Evolutionary conservation across 2,113 vertebrate species (phyloP).

Genomic region (Eurystomus gularis): DNA sequence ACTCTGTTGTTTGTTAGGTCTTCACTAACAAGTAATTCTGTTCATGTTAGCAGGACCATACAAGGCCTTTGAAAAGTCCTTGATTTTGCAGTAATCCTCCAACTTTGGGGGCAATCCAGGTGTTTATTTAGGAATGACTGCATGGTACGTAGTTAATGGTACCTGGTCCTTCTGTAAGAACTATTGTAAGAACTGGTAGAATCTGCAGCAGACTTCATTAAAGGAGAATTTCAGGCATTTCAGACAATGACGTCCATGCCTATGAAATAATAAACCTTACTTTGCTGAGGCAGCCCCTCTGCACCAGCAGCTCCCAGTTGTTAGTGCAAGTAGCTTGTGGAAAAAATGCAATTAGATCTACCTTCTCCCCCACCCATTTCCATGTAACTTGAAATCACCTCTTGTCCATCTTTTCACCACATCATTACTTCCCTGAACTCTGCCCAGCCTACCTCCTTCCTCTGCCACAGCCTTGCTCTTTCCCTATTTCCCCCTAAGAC

Average conservation of each 20-base stretch:
- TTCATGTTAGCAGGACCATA: background rate
- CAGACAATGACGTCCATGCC: background rate
- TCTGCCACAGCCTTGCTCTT: background rate
- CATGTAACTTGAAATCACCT: background rate
- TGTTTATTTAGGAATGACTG: background rate
- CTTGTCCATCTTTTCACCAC: background rate
- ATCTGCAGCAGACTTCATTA: background rate
- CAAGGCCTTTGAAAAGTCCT: background rate
- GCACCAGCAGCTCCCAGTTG: background rate
- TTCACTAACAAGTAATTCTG: background rate
- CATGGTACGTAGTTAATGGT: background rate
- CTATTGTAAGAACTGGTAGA: background rate
- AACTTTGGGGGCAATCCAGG: background rate
- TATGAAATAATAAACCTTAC: background rate
- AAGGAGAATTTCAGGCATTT: background rate
- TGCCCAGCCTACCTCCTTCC: background rate
- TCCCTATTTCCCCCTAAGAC: background rate
- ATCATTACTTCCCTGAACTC: background rate
- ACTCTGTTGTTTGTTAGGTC: background rate
- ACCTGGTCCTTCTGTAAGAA: background rate
- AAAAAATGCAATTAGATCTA: background rate
- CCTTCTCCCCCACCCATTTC: background rate
- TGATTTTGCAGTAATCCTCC: background rate
- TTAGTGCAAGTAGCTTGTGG: background rate
- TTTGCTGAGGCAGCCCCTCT: background rate